Evolutionary conservation across 2,888 invertebrate species (phyloP).

Genomic region (Onchidella celtica): DNA sequence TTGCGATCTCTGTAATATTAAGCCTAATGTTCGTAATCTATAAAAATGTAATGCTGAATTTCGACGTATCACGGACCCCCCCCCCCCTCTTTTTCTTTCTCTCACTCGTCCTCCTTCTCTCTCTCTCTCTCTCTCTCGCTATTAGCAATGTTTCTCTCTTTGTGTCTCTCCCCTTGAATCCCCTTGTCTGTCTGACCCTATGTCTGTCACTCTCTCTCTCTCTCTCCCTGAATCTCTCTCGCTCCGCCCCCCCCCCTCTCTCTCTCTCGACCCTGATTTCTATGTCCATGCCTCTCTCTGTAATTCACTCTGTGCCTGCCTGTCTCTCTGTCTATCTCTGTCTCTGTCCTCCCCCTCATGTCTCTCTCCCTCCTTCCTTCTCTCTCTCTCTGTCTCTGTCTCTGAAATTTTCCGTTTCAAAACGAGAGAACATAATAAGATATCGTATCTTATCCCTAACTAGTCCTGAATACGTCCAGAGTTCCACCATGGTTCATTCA

Average conservation of each 20-base stretch:
- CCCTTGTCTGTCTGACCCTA: background rate
- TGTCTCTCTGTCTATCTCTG: conserved; percentile 1
- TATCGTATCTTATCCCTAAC: too few species aligned
- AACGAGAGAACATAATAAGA: too few species aligned
- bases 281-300: background rate
- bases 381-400: background rate
- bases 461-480: too few species aligned
- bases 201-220: background rate
- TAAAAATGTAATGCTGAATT: too few species aligned
- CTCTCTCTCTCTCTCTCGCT: background rate
- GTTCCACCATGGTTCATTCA: too few species aligned
- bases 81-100: background rate
- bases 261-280: background rate
- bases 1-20: too few species aligned
- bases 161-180: background rate
- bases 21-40: too few species aligned
- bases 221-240: background rate
- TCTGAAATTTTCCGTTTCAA: too few species aligned
- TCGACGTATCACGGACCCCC: too few species aligned
- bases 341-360: background rate
- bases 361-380: background rate
- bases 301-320: conserved; percentile 29
- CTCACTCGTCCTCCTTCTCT: background rate
- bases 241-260: background rate
- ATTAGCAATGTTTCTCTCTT: background rate